phyloP scores from a whole-genome alignment of 2,113 vertebrate genomes.

The Sapayoa aenigma region DNA sequence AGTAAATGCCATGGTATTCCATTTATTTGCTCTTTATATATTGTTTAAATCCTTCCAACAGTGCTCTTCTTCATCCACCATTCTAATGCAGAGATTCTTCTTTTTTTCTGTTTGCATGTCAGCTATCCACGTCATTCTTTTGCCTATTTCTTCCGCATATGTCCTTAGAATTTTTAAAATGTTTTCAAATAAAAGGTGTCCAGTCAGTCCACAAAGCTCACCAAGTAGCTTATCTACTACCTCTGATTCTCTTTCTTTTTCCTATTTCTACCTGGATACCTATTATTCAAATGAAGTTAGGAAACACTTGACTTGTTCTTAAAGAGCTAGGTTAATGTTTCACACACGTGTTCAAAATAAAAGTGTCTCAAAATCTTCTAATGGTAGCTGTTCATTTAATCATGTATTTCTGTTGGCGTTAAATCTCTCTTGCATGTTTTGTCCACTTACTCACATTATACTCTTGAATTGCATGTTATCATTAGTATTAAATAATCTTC shows the following conservation, averaged over 20 bases:
- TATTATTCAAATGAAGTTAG: background rate
- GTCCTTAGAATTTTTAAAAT: background rate
- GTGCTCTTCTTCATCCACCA: background rate
- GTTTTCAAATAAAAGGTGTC: background rate
- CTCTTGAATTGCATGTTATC: background rate
- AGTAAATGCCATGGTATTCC: conserved; percentile 2
- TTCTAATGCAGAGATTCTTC: background rate
- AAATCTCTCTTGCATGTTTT: background rate
- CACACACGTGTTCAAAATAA: background rate
- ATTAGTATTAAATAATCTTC: background rate
- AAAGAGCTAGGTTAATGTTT: background rate
- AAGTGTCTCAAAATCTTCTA: background rate
- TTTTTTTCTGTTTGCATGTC: background rate
- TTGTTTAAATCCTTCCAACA: background rate
- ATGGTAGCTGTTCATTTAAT: background rate
- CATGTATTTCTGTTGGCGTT: background rate
- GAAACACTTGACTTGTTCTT: background rate
- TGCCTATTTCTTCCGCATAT: background rate
- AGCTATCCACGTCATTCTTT: background rate
- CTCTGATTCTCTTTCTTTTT: background rate
- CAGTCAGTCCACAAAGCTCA: background rate
- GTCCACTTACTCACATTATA: background rate
- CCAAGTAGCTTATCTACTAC: background rate
- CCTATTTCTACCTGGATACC: background rate
- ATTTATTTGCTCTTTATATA: conserved; percentile 22